Evolutionary conservation across 35 echinoderm and acorn worm species (phyloP).

Genomic region (Strongylocentrotus purpuratus): DNA sequence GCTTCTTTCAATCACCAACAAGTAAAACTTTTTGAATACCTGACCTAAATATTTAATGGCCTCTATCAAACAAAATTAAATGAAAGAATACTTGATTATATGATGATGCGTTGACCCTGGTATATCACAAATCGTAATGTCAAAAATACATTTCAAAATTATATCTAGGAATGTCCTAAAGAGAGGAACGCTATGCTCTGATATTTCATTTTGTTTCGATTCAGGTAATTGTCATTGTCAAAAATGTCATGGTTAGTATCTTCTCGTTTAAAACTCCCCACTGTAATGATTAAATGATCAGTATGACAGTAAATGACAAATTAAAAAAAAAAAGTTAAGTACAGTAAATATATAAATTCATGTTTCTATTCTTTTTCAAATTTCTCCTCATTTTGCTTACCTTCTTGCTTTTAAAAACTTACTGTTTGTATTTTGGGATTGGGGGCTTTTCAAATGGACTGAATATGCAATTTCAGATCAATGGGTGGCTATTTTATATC

Average conservation of each 20-base stretch:
- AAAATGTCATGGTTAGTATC: neutral
- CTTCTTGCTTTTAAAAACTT: neutral
- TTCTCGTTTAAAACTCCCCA: neutral
- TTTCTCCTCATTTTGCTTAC: neutral
- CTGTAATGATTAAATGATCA: neutral
- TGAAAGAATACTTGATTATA: neutral
- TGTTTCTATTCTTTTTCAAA: neutral
- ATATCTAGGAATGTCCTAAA: constrained; percentile 5
- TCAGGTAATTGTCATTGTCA: neutral
- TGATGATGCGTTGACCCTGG: neutral
- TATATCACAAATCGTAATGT: neutral
- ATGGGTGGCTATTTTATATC: neutral
- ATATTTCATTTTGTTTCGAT: neutral
- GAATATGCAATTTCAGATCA: neutral
- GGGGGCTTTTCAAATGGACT: neutral
- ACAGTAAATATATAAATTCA: neutral
- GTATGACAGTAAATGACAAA: no score
- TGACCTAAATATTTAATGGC: no score
- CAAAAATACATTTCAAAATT: neutral
- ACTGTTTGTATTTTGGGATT: neutral
- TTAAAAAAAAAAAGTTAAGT: neutral
- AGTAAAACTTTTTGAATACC: neutral
- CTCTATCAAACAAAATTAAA: neutral
- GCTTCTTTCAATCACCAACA: neutral
- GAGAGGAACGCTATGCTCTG: no score